Evolutionary conservation across 2,888 invertebrate species (phyloP).

Genomic region (Troilus luridus): DNA sequence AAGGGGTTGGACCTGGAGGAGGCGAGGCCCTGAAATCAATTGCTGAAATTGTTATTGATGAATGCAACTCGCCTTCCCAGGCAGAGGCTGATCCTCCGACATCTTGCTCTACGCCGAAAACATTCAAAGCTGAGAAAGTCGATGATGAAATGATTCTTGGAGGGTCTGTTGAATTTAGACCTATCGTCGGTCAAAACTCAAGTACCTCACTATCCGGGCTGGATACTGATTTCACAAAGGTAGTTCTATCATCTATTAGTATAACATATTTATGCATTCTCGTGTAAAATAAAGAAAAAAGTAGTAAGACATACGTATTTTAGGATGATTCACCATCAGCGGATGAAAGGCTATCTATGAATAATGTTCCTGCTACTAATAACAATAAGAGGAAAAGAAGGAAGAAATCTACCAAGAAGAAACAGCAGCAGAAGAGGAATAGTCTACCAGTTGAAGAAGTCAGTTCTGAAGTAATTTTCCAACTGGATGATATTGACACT

Average conservation of each 20-base stretch:
- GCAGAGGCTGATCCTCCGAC: not conserved
- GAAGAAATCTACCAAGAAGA: slow-evolving; percentile 83
- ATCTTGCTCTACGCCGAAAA: slow-evolving; percentile 69
- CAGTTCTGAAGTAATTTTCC: slow-evolving; percentile 64
- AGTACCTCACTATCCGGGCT: slow-evolving; percentile 65
- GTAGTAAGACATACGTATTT: not conserved
- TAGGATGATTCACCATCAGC: slow-evolving; percentile 64
- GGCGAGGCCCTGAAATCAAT: not conserved
- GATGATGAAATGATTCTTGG: slow-evolving; percentile 68
- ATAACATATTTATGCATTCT: not conserved
- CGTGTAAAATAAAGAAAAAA: not conserved
- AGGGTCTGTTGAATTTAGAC: slow-evolving; percentile 76
- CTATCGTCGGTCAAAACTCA: slow-evolving; percentile 70
- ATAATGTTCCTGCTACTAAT: slow-evolving; percentile 20
- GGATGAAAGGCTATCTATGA: slow-evolving; percentile 59
- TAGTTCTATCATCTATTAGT: not conserved
- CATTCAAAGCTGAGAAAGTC: slow-evolving; percentile 74
- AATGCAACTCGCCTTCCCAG: not conserved
- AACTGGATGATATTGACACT: slow-evolving; percentile 65
- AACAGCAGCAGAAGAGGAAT: slow-evolving; percentile 60
- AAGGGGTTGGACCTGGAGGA: slow-evolving; percentile 8
- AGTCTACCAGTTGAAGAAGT: slow-evolving; percentile 57
- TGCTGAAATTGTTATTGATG: slow-evolving; percentile 28
- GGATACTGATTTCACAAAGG: slow-evolving; percentile 63
- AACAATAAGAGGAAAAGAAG: slow-evolving; percentile 80